These are phyloP conservation scores for Keiferia lycopersicella DNA, from an alignment of 2,888 invertebrate species.

Conservation along the genomic window DNA sequence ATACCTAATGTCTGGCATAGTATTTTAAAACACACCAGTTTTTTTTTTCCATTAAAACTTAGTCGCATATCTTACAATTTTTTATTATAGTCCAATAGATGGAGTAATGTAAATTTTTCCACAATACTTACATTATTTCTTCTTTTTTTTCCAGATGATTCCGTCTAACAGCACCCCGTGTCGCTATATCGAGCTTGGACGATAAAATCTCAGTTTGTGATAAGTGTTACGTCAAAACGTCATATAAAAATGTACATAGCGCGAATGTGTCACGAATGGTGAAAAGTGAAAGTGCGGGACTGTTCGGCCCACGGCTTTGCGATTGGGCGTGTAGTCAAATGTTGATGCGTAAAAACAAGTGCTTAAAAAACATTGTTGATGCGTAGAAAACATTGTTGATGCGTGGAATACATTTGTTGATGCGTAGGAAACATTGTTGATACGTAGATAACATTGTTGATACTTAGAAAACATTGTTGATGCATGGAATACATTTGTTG, in stretches of 20 bases:
- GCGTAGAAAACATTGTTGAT: neutral
- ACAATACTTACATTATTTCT: neutral
- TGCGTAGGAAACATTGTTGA: neutral
- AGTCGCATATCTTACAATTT: no score
- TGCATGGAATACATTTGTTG: neutral
- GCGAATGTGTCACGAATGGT: constrained; percentile 15
- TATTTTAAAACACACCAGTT: no score
- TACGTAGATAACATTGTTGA: neutral
- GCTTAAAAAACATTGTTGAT: neutral
- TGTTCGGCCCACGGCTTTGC: constrained; percentile 2
- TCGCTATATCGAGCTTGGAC: constrained; percentile 75
- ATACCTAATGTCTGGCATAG: no score
- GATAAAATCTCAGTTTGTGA: constrained; percentile 77
- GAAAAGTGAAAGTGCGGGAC: constrained; percentile 22
- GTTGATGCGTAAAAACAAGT: neutral
- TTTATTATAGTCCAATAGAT: no score
- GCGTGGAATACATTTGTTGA: neutral
- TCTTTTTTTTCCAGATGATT: constrained; percentile 67
- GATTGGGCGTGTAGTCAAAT: constrained; percentile 6
- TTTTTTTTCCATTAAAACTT: no score
- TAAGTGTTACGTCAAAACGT: constrained; percentile 62
- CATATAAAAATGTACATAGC: constrained; percentile 29
- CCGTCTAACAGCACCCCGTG: constrained; percentile 67
- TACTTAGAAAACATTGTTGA: neutral
- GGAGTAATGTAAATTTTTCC: no score